Base-by-base conservation (phyloP, 53 echinoderm and acorn worm species). In the Stichopus horrens region DNA sequence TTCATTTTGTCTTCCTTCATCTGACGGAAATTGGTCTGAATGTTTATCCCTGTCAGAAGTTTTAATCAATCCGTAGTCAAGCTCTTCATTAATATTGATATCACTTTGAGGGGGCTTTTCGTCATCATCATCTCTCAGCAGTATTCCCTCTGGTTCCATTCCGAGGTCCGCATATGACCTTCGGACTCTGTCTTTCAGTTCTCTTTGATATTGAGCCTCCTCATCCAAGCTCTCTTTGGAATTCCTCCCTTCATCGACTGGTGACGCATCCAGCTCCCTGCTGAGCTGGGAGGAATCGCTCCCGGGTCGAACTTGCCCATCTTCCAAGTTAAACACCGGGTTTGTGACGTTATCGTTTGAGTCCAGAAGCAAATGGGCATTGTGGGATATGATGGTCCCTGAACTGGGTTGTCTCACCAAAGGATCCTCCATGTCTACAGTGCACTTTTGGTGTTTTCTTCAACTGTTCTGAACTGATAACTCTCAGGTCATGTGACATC, bases 151-250 rank as follows among this genome's bases (percentile, higher is more conserved):
- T 7, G 96, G 92, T 68, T 96, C 91, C 79, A 96, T 94, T 21
- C 98, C 94, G 21, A 98, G 90, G 63, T 98, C 95, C 6, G 91
- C 94, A 77, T 96, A 95, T 16, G 98, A 98, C 77, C 83, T 83
- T 71, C 90, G 87, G 23, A 98, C 91, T 57, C 98, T 79, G 65
- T 95, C 94, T 76, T 91, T 94, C 59, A 98, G 74, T 19, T 95
- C 98, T 60, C 91, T 89, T 88, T 98, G 98, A 83, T 98, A 98
- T 51, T 87, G 89, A 54, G 90, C 88, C 88, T 98, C 98, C 54
- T 89, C 92, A 9, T 79, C 94, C 9, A 83, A 74, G 16, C 91
- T 84, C 13, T 93, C 86, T 55, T 86, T 74, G 5, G 88, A 76
- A 19, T 89, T 67, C 51, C 85, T 85, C 16, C 85, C 88, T 23